These are phyloP conservation scores for Apteryx mantelli DNA, from an alignment of 2,113 vertebrate species.

Conservation along the genomic window DNA sequence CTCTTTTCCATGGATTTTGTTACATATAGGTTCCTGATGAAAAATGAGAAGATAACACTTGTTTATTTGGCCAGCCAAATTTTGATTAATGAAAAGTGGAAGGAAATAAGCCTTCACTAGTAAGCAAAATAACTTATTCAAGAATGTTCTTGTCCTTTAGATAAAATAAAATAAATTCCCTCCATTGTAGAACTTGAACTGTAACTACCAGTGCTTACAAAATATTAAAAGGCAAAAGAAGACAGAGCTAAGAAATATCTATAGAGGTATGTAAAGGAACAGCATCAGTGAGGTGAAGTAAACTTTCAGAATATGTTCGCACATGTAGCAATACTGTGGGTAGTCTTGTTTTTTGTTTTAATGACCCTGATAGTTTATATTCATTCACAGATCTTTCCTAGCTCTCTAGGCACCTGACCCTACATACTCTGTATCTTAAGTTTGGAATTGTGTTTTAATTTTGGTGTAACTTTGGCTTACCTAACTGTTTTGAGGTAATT, in stretches of 20 bases:
- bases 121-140: not conserved
- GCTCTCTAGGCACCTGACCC: not conserved
- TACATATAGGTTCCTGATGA: not conserved
- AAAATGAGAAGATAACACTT: not conserved
- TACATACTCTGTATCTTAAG: not conserved
- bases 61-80: not conserved
- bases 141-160: not conserved
- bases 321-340: fast-evolving
- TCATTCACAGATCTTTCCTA: not conserved
- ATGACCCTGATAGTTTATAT: not conserved
- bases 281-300: not conserved
- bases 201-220: not conserved
- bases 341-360: not conserved
- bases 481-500: not conserved
- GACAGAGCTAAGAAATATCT: not conserved
- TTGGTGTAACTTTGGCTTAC: not conserved
- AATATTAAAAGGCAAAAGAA: not conserved
- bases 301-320: not conserved
- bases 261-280: not conserved
- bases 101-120: not conserved
- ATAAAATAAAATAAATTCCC: not conserved
- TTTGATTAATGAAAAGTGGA: not conserved
- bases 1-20: not conserved
- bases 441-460: not conserved
- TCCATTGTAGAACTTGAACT: not conserved